These are phyloP conservation scores for Cassiopea andromeda DNA, from an alignment of 30 jellyfish, hydroid and myxozoan genomes.

Conservation along the genomic window DNA sequence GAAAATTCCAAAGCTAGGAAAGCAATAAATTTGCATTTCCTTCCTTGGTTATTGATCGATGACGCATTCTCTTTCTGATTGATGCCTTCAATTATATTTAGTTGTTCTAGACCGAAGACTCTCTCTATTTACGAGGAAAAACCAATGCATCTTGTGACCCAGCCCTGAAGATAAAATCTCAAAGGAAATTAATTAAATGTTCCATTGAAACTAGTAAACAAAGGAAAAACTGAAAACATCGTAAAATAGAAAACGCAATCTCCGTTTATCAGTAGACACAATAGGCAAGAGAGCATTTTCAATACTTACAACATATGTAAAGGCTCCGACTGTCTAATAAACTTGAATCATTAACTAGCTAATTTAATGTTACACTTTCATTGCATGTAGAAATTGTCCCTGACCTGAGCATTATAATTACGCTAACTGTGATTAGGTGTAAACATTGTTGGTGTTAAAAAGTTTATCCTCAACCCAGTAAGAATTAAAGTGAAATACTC, in stretches of 20 bases:
- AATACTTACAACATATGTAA: background rate
- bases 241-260: constrained; percentile 22
- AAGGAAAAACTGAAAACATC: constrained; percentile 4
- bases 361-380: background rate
- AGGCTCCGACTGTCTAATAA: constrained; percentile 3
- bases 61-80: constrained; percentile 19
- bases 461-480: background rate
- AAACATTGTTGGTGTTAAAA: background rate
- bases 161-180: constrained; percentile 34
- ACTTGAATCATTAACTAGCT: background rate
- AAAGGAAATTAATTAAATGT: constrained; percentile 45
- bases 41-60: background rate
- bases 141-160: constrained; percentile 46
- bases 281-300: constrained; percentile 14
- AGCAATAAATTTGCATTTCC: background rate
- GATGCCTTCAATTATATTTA: constrained; percentile 1
- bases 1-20: background rate
- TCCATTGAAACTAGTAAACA: constrained; percentile 18
- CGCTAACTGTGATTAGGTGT: background rate
- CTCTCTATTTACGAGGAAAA: background rate
- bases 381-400: background rate
- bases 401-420: constrained; percentile 5
- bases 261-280: constrained; percentile 26
- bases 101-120: constrained; percentile 11
- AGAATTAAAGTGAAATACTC: background rate